A percentile compares a stretch with the other conserved stretches of the same genome.
Conservation (phyloP, 2,113 vertebrate species). For the Bubalus kerabau region DNA sequence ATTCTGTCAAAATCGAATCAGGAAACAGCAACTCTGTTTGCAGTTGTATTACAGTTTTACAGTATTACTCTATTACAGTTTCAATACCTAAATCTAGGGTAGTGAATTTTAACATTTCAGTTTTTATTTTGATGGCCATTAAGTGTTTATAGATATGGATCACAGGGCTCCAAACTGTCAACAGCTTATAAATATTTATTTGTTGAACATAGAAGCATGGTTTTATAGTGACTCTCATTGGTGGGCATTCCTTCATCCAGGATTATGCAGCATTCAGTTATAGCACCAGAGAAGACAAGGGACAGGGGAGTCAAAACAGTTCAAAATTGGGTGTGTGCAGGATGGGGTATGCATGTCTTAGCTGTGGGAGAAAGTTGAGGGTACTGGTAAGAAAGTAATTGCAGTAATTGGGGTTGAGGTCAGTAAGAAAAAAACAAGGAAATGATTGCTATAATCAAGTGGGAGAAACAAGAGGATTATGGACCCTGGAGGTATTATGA, state of each 20-base stretch:
- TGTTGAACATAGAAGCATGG: not conserved
- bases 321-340: not conserved
- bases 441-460: not conserved
- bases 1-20: slow-evolving; percentile 1
- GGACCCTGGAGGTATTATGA: not conserved
- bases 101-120: not conserved
- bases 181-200: not conserved
- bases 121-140: not conserved
- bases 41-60: not conserved
- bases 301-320: not conserved
- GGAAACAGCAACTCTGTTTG: not conserved
- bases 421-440: not conserved
- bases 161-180: not conserved
- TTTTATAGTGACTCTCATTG: not conserved
- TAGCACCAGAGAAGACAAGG: not conserved
- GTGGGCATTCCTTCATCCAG: not conserved
- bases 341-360: not conserved
- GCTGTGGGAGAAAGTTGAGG: not conserved
- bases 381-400: not conserved
- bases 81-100: not conserved
- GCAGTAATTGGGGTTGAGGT: not conserved
- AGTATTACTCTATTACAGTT: not conserved
- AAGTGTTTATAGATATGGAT: not conserved
- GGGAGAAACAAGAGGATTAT: not conserved
- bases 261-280: not conserved